Evolutionary conservation across 2,113 vertebrate species (phyloP).

Genomic region (Poeciliopsis occidentalis): DNA sequence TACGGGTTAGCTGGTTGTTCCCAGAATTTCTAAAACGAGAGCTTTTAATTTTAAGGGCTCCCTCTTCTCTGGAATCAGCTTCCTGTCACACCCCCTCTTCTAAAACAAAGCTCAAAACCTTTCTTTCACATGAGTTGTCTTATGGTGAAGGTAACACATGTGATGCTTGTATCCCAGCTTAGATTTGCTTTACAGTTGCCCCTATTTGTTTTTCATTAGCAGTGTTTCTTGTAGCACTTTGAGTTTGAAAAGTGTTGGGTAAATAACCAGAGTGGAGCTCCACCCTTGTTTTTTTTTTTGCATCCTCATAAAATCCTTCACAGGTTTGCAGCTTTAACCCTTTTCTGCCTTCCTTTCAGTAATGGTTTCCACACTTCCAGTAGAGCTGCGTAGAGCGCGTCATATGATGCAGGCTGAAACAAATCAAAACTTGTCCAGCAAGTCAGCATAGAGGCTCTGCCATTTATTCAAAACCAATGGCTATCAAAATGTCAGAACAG

Average conservation of each 20-base stretch:
- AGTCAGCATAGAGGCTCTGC: not conserved
- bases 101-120: not conserved
- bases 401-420: not conserved
- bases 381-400: not conserved
- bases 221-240: not conserved
- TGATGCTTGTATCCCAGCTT: not conserved
- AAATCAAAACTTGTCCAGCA: not conserved
- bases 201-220: too few species aligned
- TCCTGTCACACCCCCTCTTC: not conserved
- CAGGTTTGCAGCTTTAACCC: not conserved
- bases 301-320: not conserved
- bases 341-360: not conserved
- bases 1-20: not conserved
- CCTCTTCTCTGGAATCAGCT: too few species aligned
- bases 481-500: not conserved
- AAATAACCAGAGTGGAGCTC: not conserved
- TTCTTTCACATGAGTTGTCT: not conserved
- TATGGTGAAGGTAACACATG: not conserved
- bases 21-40: not conserved
- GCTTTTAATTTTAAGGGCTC: not conserved
- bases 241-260: not conserved
- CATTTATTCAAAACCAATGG: not conserved
- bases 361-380: not conserved
- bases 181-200: not conserved
- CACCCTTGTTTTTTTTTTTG: not conserved